These are phyloP conservation scores for Noturus placidus DNA, from an alignment of 2,113 vertebrate species.

Conservation along the genomic window DNA sequence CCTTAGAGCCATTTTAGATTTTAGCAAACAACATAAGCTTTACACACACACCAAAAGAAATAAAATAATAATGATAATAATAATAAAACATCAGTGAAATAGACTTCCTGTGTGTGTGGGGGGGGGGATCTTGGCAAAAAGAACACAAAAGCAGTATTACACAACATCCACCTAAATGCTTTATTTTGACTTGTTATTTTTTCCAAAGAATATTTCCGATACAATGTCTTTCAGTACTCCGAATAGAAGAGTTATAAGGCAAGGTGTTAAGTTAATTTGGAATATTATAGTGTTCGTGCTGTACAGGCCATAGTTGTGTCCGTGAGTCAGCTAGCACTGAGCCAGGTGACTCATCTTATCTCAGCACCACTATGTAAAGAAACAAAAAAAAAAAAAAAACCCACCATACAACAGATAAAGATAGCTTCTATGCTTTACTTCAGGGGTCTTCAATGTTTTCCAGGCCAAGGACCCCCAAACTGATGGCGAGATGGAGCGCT, in stretches of 20 bases:
- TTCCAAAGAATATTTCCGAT: neutral
- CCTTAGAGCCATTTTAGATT: neutral
- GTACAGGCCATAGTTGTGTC: neutral
- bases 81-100: no score
- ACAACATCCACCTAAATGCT: neutral
- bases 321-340: conserved; percentile 8
- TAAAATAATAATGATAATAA: neutral
- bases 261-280: neutral
- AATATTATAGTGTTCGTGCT: neutral
- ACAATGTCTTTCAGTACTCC: neutral
- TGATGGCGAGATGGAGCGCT: no score
- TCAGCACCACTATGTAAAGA: conserved; percentile 4
- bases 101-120: neutral
- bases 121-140: neutral
- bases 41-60: no score
- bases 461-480: no score
- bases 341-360: conserved; percentile 29
- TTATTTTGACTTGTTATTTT: neutral
- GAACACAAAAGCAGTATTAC: neutral
- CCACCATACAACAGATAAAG: neutral
- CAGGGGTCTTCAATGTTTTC: no score
- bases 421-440: neutral
- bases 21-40: neutral
- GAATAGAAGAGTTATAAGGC: neutral
- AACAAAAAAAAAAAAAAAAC: neutral